Base-by-base conservation (phyloP, 2,888 invertebrate genomes). In the Carpatolechia fugitivella region DNA sequence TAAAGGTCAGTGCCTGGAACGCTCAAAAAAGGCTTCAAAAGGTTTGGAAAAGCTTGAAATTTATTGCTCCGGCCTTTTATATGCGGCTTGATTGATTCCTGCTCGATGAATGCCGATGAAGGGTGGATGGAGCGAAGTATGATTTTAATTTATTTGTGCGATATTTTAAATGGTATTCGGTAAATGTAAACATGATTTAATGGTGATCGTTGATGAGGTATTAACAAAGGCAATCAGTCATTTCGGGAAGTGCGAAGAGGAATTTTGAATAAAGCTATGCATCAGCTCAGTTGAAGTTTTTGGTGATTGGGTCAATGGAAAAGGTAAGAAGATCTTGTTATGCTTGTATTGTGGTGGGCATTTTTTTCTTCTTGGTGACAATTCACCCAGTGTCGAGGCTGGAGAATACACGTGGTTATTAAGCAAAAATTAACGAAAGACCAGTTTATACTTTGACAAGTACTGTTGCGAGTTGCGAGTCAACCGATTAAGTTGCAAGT, bases 1-100 rank as follows among this genome's bases (percentile, higher is more conserved):
- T 24, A 61, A 66, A 82, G 83, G 24, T 24, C 24, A 24, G 85
- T 85, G 85, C n/a, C n/a, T 81, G 85, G 82, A 81, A 78, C 75
- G 74, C 74, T 78, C 84, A 84, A 82, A 54, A 49, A 54, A 31
- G 18, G 51, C 59, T 64, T 64, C 64, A 66, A 69, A 60, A 68
- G 84, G 76, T 64, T 66, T 67, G 74, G 70, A 71, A 70, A 61
- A 64, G 63, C 60, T 61, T 59, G 66, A 69, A 65, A 83, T 84
- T 84, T 84, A 85, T 82, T 72, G 80, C 79, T 60, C 57, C 48
- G 56, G 72, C 72, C 71, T 69, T 78, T 74, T 77, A 75, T 75
- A 62, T 63, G 65, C 63, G 60, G 62, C 61, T 72, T 80, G 83
- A 82, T 83, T 82, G 84, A 85, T 85, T 80, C 72, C 62, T 63